phyloP scores from a whole-genome alignment of 2,797 vertebrate species.

The Petrocephalus schoutedeni region DNA sequence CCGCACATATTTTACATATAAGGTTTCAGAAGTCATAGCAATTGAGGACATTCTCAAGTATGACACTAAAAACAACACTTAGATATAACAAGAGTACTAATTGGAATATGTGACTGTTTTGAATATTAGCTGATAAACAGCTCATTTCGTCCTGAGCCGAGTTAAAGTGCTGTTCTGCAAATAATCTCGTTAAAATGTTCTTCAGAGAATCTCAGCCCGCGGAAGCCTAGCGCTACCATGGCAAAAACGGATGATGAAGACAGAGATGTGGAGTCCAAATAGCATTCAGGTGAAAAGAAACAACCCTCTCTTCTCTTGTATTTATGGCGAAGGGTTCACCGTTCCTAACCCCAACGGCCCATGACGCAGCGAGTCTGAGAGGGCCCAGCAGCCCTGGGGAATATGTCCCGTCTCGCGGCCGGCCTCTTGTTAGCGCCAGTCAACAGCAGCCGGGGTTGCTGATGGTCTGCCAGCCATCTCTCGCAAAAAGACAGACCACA shows the following conservation, averaged over 20 bases:
- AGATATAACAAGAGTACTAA: conserved; percentile 26
- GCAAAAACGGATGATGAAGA: not conserved
- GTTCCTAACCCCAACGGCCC: not conserved
- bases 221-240: not conserved
- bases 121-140: conserved; percentile 53
- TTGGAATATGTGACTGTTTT: conserved; percentile 40
- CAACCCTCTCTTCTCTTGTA: not conserved
- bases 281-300: not conserved
- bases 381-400: not conserved
- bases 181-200: not conserved
- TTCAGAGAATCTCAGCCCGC: not conserved
- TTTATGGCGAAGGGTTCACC: not conserved
- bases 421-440: not conserved
- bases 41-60: not conserved
- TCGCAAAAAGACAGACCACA: not conserved
- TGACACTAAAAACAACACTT: not conserved
- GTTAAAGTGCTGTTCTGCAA: conserved; percentile 44
- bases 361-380: not conserved
- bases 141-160: conserved; percentile 49
- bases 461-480: not conserved
- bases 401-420: not conserved
- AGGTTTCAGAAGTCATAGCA: not conserved
- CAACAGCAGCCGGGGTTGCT: not conserved
- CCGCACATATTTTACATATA: not conserved
- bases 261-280: not conserved